A percentile compares a stretch with the other conserved stretches of the same genome.
These are phyloP conservation scores for Formica selysi DNA, from an alignment of 1,140 invertebrate species.

Conservation along the genomic window DNA sequence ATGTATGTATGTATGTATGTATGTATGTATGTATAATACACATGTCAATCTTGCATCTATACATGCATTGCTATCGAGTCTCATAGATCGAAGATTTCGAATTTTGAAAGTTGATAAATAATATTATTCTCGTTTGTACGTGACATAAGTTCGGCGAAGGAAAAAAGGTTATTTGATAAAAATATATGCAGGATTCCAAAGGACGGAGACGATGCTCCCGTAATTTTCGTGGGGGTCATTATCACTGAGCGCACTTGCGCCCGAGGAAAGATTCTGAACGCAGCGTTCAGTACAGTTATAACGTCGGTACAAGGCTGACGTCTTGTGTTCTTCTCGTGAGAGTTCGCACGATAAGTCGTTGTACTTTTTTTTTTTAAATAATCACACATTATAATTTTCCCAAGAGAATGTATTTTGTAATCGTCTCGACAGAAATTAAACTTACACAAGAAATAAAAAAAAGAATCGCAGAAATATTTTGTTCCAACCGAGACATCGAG, in stretches of 20 bases:
- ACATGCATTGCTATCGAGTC: background rate
- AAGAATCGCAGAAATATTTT: background rate
- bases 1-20: no score
- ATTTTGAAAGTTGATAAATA: background rate
- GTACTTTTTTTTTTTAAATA: background rate
- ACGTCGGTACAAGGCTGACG: constrained; percentile 74
- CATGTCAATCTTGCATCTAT: background rate
- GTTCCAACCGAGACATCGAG: background rate
- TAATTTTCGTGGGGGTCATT: constrained; percentile 77
- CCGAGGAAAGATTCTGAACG: constrained; percentile 66
- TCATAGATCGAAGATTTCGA: background rate
- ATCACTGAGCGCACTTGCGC: constrained; percentile 76
- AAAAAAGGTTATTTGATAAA: constrained; percentile 28
- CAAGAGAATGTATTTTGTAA: no score
- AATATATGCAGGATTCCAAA: constrained; percentile 55
- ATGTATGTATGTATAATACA: no score
- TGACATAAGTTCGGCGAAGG: background rate
- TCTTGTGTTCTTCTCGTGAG: constrained; percentile 57
- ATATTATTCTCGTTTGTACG: background rate
- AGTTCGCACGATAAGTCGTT: constrained; percentile 16
- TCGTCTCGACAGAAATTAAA: background rate
- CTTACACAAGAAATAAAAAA: background rate
- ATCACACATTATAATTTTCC: background rate
- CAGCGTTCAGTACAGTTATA: constrained; percentile 81
- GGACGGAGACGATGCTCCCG: constrained; percentile 54